Conservation (phyloP, 1,140 invertebrate species). For the Eumeta japonica region DNA sequence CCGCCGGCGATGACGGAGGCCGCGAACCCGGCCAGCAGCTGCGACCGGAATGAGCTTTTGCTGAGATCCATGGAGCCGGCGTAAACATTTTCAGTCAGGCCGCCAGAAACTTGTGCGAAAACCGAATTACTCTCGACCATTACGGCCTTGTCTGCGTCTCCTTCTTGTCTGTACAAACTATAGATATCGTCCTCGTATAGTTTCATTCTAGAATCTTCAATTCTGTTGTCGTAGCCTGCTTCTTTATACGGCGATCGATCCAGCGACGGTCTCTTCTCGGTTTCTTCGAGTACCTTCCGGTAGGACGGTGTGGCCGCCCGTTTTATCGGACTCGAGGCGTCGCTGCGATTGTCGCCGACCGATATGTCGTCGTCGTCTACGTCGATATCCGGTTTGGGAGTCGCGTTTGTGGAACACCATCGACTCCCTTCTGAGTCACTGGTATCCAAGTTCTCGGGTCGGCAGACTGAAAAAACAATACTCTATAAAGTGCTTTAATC, state of each 20-base stretch:
- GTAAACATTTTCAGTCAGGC: conserved; percentile 40
- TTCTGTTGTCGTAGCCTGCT: conserved; percentile 17
- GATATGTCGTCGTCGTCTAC: conserved; percentile 48
- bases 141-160: conserved; percentile 33
- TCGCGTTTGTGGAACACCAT: conserved; percentile 20
- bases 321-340: conserved; percentile 34
- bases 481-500: too few species aligned
- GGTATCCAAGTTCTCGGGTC: too few species aligned
- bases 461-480: too few species aligned
- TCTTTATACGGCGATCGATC: conserved; percentile 46
- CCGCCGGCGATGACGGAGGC: conserved; percentile 38
- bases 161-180: conserved; percentile 38
- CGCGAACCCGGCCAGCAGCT: conserved; percentile 47
- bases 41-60: conserved; percentile 46
- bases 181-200: conserved; percentile 45
- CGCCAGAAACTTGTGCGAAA: conserved; percentile 24
- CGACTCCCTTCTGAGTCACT: conserved; percentile 14
- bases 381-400: conserved; percentile 30
- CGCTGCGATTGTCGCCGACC: conserved; percentile 45
- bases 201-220: conserved; percentile 28
- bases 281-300: neutral
- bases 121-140: conserved; percentile 19
- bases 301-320: neutral
- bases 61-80: conserved; percentile 46
- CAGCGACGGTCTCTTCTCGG: too few species aligned